Evolutionary conservation across 92 coral and sea anemone species (phyloP).

Genomic region (Umimayanthus chanpuru): DNA sequence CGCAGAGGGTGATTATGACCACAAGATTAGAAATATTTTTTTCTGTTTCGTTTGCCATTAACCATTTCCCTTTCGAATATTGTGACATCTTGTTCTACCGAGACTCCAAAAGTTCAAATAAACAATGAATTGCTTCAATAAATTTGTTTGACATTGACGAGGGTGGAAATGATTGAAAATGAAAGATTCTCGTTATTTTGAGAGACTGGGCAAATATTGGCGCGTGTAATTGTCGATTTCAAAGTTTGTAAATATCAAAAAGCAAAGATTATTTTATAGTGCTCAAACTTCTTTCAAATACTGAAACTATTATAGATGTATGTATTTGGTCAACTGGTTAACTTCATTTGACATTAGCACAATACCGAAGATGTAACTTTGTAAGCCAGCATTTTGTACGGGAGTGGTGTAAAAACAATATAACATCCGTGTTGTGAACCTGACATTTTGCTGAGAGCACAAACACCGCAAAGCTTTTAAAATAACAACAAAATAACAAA

Average conservation of each 20-base stretch:
- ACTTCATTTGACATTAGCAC: background rate
- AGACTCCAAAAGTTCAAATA: background rate
- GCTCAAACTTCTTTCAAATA: background rate
- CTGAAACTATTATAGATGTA: background rate
- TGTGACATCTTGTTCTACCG: background rate
- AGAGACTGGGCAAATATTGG: constrained; percentile 16
- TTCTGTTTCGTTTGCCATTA: constrained; percentile 10
- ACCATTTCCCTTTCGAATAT: background rate
- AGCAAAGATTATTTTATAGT: background rate
- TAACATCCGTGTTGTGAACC: background rate
- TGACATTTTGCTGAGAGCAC: background rate
- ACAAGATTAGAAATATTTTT: background rate
- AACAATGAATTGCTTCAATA: too few relatives aligned
- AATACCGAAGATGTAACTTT: background rate
- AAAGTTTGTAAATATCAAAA: constrained; percentile 6
- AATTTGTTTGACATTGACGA: too few relatives aligned
- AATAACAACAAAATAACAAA: background rate
- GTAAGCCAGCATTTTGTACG: background rate
- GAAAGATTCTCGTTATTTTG: background rate
- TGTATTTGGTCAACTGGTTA: background rate
- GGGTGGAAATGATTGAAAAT: too few relatives aligned
- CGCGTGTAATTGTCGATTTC: constrained; percentile 9
- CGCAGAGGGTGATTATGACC: background rate
- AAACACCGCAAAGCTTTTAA: background rate
- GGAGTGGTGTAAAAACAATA: background rate